These are phyloP conservation scores for Acrobasis consociella DNA, from an alignment of 2,888 invertebrate species.

Conservation along the genomic window DNA sequence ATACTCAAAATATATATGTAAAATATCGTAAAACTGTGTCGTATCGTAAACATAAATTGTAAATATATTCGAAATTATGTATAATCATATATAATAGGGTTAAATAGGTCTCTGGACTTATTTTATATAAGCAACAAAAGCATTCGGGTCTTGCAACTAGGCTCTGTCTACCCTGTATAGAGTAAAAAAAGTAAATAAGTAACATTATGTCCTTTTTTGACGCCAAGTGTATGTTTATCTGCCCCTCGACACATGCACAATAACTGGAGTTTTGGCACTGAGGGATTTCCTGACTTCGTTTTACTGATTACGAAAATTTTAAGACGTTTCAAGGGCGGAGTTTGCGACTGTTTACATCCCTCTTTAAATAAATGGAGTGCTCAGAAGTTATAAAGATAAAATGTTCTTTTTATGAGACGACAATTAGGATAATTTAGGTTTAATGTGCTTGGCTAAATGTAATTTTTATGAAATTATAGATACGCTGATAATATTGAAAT, in stretches of 20 bases:
- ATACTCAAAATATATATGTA: too few species aligned
- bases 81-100: too few species aligned
- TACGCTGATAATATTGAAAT: too few species aligned
- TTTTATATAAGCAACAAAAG: too few species aligned
- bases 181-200: too few species aligned
- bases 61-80: too few species aligned
- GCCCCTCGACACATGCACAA: constrained; percentile 77
- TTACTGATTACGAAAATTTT: constrained; percentile 54
- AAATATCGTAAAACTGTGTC: too few species aligned
- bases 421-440: background rate
- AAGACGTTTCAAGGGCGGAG: constrained; percentile 39
- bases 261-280: constrained; percentile 64
- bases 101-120: too few species aligned
- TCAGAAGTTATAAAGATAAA: constrained; percentile 27
- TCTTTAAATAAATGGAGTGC: constrained; percentile 34
- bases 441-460: background rate
- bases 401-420: constrained; percentile 6
- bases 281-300: constrained; percentile 63
- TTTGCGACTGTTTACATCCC: constrained; percentile 38
- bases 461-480: too few species aligned
- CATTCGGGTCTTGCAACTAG: too few species aligned
- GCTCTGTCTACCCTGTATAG: too few species aligned
- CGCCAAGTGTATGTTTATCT: constrained; percentile 62
- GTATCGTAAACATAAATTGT: too few species aligned
- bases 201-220: background rate